Conservation (phyloP, 2,113 vertebrate genomes). For the Epinephelus moara region DNA sequence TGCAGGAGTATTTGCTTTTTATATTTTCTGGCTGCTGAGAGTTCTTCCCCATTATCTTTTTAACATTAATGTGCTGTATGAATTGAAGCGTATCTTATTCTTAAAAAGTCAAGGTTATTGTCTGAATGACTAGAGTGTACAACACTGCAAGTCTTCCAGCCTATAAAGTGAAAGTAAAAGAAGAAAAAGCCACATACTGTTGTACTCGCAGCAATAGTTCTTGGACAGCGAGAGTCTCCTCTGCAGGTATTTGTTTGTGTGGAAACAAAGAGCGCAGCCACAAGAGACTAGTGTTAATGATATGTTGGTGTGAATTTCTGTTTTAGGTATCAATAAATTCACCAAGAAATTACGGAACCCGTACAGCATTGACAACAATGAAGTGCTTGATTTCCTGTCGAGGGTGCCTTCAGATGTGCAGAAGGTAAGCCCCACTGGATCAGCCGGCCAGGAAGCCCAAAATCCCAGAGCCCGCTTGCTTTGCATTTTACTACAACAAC, state of each 20-base stretch:
- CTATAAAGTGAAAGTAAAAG: constrained; percentile 55
- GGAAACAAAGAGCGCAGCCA: constrained; percentile 67
- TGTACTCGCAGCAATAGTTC: constrained; percentile 21
- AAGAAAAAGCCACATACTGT: neutral
- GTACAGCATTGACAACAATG: constrained; percentile 95
- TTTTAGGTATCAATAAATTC: constrained; percentile 98
- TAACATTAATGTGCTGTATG: neutral
- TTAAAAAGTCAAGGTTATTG: neutral
- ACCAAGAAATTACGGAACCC: constrained; percentile 98
- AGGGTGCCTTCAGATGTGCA: constrained; percentile 98
- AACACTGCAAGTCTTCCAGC: constrained; percentile 5
- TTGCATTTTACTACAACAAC: constrained; percentile 67
- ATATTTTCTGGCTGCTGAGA: neutral
- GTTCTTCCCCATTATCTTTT: neutral
- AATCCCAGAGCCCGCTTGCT: constrained; percentile 74
- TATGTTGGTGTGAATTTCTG: constrained; percentile 75
- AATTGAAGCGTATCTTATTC: neutral
- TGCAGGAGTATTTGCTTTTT: neutral
- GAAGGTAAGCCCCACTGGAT: constrained; percentile 89
- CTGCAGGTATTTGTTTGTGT: constrained; percentile 71
- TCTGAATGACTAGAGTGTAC: neutral
- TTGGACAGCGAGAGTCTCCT: constrained; percentile 56
- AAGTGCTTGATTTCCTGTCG: constrained; percentile 96
- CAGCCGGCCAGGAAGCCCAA: constrained; percentile 76
- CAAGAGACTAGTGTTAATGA: constrained; percentile 71